Conservation (phyloP, 2,888 invertebrate genomes). For the Epinotia ramella region DNA sequence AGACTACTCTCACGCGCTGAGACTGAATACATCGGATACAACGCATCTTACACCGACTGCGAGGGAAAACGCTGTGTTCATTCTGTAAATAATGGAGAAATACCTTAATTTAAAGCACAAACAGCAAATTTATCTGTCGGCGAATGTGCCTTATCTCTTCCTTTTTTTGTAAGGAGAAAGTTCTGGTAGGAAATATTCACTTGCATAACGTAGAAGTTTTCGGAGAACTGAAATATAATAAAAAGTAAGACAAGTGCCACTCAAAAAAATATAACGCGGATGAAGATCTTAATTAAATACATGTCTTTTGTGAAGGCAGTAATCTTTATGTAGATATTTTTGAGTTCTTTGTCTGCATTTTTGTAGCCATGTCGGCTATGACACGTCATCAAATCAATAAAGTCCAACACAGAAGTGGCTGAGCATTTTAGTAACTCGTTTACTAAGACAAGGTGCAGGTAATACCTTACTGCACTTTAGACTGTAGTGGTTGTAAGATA, state of each 20-base stretch:
- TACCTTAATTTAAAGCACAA: too few relatives aligned
- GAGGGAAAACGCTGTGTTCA: not conserved
- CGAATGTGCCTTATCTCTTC: too few relatives aligned
- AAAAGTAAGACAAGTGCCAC: too few relatives aligned
- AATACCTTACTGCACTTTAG: not conserved
- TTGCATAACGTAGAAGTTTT: too few relatives aligned
- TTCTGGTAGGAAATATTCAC: too few relatives aligned
- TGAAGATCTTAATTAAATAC: too few relatives aligned
- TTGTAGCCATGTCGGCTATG: not conserved
- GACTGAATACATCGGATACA: slow-evolving; percentile 23
- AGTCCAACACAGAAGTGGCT: not conserved
- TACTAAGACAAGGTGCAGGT: not conserved
- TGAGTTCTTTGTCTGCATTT: not conserved
- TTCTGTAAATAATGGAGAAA: not conserved
- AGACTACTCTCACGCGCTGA: slow-evolving; percentile 47
- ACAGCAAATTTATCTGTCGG: too few relatives aligned
- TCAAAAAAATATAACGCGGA: too few relatives aligned
- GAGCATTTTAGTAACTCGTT: not conserved
- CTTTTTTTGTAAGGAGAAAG: too few relatives aligned
- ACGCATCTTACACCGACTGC: not conserved
- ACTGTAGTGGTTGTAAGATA: slow-evolving; percentile 2
- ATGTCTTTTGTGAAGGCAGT: too few relatives aligned
- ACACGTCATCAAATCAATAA: not conserved
- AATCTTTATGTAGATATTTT: not conserved
- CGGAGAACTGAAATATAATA: too few relatives aligned